Conservation (phyloP, 2,888 invertebrate genomes). For the Drosophila fungiperda region DNA sequence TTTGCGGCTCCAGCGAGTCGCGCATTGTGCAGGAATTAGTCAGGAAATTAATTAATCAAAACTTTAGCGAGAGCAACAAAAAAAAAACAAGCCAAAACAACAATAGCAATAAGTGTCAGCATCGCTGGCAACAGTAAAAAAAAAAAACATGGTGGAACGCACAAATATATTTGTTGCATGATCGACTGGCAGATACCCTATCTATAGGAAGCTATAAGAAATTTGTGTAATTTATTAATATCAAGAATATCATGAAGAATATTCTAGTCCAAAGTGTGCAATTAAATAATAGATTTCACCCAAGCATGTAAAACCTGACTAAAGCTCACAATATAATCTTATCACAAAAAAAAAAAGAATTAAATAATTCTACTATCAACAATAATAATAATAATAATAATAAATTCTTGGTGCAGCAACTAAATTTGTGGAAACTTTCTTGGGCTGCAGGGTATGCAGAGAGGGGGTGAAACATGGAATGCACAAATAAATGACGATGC, state of each 20-base stretch:
- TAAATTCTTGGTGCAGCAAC: background rate
- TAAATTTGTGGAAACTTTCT: background rate
- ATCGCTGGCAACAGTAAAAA: constrained; percentile 36
- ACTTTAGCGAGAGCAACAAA: constrained; percentile 61
- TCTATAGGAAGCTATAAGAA: background rate
- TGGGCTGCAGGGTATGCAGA: constrained; percentile 26
- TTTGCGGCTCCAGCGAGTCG: constrained; percentile 76
- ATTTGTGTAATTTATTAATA: background rate
- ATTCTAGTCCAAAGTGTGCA: background rate
- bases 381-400: background rate
- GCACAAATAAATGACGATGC: constrained; percentile 51
- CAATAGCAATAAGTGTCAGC: constrained; percentile 43
- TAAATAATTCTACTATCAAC: background rate
- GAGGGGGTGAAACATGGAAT: constrained; percentile 20
- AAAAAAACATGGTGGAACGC: constrained; percentile 7
- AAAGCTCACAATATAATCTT: background rate
- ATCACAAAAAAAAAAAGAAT: background rate
- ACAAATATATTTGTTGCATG: background rate
- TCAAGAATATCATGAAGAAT: background rate
- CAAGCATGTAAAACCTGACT: background rate
- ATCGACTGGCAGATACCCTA: constrained; percentile 11
- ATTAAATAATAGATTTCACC: background rate
- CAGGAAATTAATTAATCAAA: constrained; percentile 80
- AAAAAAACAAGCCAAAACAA: constrained; percentile 16
- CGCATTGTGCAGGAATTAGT: constrained; percentile 77